These are phyloP conservation scores for Pelecanoides urinatrix DNA, from an alignment of 2,113 vertebrate species.

Conservation along the genomic window DNA sequence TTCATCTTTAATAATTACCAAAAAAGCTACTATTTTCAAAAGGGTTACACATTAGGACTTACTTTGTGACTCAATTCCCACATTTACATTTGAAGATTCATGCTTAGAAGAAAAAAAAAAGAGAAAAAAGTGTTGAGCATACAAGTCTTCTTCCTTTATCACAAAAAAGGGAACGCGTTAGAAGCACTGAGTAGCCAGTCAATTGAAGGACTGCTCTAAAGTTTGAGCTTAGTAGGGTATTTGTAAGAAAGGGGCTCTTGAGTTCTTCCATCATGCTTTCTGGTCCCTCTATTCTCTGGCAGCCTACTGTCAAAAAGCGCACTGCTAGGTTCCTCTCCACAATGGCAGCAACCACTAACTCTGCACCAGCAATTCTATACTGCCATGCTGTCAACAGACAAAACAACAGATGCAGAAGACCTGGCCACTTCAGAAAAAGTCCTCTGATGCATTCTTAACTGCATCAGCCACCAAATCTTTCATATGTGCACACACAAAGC, in stretches of 20 bases:
- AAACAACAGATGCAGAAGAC: background rate
- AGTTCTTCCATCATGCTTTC: background rate
- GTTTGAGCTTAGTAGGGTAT: background rate
- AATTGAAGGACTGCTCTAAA: background rate
- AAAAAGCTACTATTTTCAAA: background rate
- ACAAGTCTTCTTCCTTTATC: background rate
- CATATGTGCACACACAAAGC: background rate
- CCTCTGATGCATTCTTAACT: background rate
- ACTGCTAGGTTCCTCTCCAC: background rate
- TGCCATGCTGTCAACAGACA: background rate
- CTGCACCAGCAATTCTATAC: background rate
- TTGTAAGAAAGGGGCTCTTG: fast-evolving
- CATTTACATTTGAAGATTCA: background rate
- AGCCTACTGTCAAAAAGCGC: background rate
- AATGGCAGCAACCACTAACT: background rate
- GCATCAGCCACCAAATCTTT: background rate
- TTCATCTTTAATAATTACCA: background rate
- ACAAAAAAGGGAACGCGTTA: background rate
- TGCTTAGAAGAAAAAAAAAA: background rate
- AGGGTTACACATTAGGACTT: background rate
- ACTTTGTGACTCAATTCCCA: background rate
- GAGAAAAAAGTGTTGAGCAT: background rate
- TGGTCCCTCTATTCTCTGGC: background rate
- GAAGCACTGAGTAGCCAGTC: background rate
- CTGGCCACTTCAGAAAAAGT: background rate